Percentiles rank a stretch among this genome's conserved stretches.
These are phyloP conservation scores for Noctuana brunneofusca DNA, from an alignment of 2,888 invertebrate genomes.

Conservation along the genomic window DNA sequence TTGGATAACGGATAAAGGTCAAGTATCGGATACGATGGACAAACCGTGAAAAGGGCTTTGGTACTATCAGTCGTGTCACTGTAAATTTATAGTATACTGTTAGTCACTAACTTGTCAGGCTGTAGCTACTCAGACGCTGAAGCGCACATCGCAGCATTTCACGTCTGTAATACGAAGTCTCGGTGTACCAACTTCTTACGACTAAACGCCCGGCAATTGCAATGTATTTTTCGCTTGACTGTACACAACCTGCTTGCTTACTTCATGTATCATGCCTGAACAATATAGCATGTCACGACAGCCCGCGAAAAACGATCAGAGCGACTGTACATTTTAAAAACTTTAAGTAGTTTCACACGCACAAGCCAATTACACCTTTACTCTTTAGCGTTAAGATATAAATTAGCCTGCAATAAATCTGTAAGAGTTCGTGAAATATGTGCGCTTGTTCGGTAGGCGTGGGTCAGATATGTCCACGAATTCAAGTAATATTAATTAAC, in stretches of 20 bases:
- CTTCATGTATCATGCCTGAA: conserved; percentile 75
- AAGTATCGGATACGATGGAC: conserved; percentile 54
- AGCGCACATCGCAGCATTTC: no score
- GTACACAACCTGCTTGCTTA: conserved; percentile 73
- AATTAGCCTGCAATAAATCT: conserved; percentile 44
- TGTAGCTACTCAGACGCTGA: no score
- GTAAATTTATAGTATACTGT: no score
- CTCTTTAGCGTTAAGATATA: conserved; percentile 52
- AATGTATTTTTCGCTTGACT: conserved; percentile 62
- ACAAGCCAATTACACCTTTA: conserved; percentile 53
- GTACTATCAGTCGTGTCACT: neutral
- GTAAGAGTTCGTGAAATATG: conserved; percentile 74
- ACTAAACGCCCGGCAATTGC: conserved; percentile 61
- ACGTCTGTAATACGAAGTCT: no score
- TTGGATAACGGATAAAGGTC: conserved; percentile 72
- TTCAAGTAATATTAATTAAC: conserved; percentile 46
- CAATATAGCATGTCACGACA: conserved; percentile 81
- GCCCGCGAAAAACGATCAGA: conserved; percentile 67
- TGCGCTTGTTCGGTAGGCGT: conserved; percentile 76
- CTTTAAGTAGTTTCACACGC: conserved; percentile 35
- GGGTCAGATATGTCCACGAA: conserved; percentile 69
- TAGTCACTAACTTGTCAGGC: no score
- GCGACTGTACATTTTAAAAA: conserved; percentile 58
- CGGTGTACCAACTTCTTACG: no score
- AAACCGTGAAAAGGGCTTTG: conserved; percentile 11